Conservation (phyloP, 2,888 invertebrate genomes). For the Neoaliturus tenellus region DNA sequence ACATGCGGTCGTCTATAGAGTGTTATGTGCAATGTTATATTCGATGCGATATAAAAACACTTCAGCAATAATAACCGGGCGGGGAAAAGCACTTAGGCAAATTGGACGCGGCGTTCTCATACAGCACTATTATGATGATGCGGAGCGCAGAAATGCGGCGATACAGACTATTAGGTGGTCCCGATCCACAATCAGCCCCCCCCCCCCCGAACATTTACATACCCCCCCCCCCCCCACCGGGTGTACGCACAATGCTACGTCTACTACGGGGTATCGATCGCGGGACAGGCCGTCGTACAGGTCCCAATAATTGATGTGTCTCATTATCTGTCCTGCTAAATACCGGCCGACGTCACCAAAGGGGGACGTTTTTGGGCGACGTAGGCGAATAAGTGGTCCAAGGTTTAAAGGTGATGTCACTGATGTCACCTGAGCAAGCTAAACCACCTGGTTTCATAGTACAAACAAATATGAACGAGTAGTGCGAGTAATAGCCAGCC, state of each 20-base stretch:
- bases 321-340: constrained; percentile 31
- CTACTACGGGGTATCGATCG: constrained; percentile 22
- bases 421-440: too few species aligned
- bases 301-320: constrained; percentile 24
- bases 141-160: constrained; percentile 3
- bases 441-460: too few species aligned
- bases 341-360: constrained; percentile 11
- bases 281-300: constrained; percentile 24
- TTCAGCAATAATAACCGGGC: constrained; percentile 19
- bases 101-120: constrained; percentile 22
- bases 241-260: constrained; percentile 30
- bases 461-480: too few species aligned
- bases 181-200: constrained; percentile 34
- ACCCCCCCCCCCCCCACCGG: constrained; percentile 20
- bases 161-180: constrained; percentile 41
- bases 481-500: too few species aligned
- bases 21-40: constrained; percentile 1
- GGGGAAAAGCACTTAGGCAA: constrained; percentile 36
- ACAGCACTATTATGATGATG: constrained; percentile 30
- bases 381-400: too few species aligned
- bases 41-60: constrained; percentile 17
- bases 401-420: too few species aligned
- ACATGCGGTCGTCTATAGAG: neutral
- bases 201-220: constrained; percentile 19
- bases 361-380: too few species aligned